Evolutionary conservation across 2,113 vertebrate genomes (phyloP).

Genomic region (Poecilia latipinna): DNA sequence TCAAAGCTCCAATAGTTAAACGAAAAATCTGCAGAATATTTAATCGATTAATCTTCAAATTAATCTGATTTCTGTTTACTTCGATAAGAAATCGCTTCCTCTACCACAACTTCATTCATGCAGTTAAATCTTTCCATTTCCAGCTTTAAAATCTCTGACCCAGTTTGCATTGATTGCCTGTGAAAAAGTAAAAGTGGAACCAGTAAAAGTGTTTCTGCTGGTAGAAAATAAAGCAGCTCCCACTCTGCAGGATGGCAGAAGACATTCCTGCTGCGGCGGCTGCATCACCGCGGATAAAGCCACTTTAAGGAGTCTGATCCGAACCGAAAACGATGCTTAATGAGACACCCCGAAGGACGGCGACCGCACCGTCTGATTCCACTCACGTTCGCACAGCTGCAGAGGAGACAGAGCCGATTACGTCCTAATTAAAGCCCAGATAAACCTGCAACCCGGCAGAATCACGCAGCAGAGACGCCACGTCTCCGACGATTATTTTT

Average conservation of each 20-base stretch:
- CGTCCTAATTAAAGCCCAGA: background rate
- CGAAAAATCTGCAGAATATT: too few relatives aligned
- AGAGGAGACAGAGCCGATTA: background rate
- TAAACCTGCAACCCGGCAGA: conserved; percentile 12
- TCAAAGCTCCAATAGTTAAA: too few relatives aligned
- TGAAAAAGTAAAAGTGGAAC: background rate
- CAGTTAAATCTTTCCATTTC: background rate
- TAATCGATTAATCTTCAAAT: too few relatives aligned
- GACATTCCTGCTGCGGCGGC: conserved; percentile 34
- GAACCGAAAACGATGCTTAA: conserved; percentile 6
- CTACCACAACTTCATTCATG: too few relatives aligned
- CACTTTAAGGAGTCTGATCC: conserved; percentile 21
- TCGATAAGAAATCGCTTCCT: background rate
- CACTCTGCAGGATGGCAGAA: background rate
- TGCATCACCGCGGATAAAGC: conserved; percentile 20
- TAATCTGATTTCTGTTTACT: background rate
- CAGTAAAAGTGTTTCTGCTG: too few relatives aligned
- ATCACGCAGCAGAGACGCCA: conserved; percentile 1
- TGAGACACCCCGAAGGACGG: conserved; percentile 22
- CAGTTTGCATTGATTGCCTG: background rate
- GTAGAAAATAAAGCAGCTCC: background rate
- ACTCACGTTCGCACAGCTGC: conserved; percentile 21
- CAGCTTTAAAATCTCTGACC: background rate
- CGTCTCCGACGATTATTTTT: background rate
- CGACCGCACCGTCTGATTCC: conserved; percentile 22